A percentile compares a stretch with the other conserved stretches of the same genome.
Evolutionary conservation across 2,113 vertebrate genomes (phyloP).

Genomic region (Notiomystis cincta): DNA sequence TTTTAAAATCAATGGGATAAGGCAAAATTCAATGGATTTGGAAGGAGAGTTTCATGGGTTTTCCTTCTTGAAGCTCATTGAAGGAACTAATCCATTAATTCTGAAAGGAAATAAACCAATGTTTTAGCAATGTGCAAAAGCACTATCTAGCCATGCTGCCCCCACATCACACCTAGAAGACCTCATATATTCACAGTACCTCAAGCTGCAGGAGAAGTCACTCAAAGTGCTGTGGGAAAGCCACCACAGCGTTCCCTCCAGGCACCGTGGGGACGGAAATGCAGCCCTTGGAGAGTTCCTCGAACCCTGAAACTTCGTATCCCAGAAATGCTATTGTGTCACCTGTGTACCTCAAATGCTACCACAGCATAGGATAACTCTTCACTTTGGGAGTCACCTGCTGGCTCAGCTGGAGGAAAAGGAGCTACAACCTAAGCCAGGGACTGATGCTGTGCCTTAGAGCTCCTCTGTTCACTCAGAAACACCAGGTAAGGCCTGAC

Average conservation of each 20-base stretch:
- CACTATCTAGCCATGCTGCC: neutral
- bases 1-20: neutral
- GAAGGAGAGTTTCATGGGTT: neutral
- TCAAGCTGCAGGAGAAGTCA: neutral
- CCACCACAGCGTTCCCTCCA: neutral
- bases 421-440: neutral
- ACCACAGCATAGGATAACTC: neutral
- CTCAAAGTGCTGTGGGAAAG: neutral
- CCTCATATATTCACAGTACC: neutral
- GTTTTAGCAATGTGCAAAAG: neutral
- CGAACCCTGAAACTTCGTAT: neutral
- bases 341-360: neutral
- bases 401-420: neutral
- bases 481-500: neutral
- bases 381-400: neutral
- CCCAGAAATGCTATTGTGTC: neutral
- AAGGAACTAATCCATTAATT: neutral
- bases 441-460: neutral
- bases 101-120: neutral
- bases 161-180: neutral
- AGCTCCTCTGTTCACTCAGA: neutral
- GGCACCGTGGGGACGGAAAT: rapidly evolving
- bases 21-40: neutral
- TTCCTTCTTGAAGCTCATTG: neutral
- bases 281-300: neutral